Evolutionary conservation across 2,888 invertebrate species (phyloP), one percentile per base, ranked within the genome.

Genomic region (Troilus luridus): DNA sequence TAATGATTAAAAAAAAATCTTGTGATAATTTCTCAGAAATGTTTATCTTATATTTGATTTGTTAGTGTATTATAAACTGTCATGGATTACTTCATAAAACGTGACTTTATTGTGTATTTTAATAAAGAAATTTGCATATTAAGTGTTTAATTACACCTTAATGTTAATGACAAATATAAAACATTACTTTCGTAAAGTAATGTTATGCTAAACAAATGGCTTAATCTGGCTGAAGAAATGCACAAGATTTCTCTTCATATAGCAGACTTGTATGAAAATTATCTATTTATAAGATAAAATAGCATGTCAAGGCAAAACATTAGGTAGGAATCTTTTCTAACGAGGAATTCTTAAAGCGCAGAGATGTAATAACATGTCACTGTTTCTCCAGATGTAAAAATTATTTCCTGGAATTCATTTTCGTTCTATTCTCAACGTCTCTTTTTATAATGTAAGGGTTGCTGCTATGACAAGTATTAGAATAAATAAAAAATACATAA

Each of bases 351-450:
- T 77, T 41, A 77, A 77, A 77, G 17, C 0, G 27, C 19, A 17
- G 72, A 77, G 41, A 77, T 77, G 11, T 77, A 77, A 77, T 77
- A 77, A 77, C 27, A 77, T 77, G 72, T 77, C 72, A 77, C 72
- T 10, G 72, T 21, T 77, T 77, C 41, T 17, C 72, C 7, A 41
- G 41, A 41, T 17, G n/a, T 77, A 77, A 77, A 77, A 8, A 41
- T 41, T 77, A 77, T 77, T 77, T 41, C 1, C 17, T 41, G 72
- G 27, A 8, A 77, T 77, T 77, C 17, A 77, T 77, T 27, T 77
- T 77, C 72, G 41, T 77, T 41, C 6, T 7, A 77, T 41, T 41
- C 27, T 41, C 72, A 17, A 41, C 72, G 27, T 7, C 14, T 41
- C 24, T 11, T 21, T 17, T 10, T 8, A 17, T 7, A 27, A 19